phyloP scores from a whole-genome alignment of 2,888 invertebrate genomes.

The Caenorhabditis zanzibari region DNA sequence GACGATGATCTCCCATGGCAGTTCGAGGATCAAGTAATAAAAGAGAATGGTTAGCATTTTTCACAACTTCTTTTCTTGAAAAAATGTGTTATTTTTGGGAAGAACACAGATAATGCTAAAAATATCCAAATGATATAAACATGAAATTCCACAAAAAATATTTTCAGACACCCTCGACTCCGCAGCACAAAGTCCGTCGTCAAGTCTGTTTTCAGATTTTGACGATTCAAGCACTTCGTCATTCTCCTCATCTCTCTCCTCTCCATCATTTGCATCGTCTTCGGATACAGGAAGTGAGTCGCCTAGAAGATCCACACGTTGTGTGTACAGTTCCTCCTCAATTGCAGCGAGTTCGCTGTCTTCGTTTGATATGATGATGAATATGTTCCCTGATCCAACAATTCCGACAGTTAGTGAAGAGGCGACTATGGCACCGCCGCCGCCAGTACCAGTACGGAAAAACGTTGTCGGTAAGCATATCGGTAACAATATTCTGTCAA shows the following conservation, averaged over 20 bases:
- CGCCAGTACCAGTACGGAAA: conserved; percentile 47
- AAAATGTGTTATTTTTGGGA: no score
- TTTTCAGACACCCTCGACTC: conserved; percentile 62
- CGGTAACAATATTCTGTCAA: conserved; percentile 13
- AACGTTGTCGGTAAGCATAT: conserved; percentile 62
- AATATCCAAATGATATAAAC: no score
- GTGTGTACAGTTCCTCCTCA: conserved; percentile 56
- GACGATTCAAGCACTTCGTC: conserved; percentile 64
- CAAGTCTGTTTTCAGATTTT: conserved; percentile 61
- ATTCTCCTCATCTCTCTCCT: conserved; percentile 57
- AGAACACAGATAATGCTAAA: background rate
- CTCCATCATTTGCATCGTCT: conserved; percentile 48
- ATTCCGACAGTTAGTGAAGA: conserved; percentile 45
- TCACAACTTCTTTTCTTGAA: background rate
- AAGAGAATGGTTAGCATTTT: conserved; percentile 34
- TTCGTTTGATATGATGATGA: conserved; percentile 67
- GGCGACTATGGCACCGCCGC: background rate
- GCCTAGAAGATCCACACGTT: conserved; percentile 51
- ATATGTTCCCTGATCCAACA: conserved; percentile 63
- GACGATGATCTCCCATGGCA: conserved; percentile 63
- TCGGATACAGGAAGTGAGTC: conserved; percentile 64
- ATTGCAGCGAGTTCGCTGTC: conserved; percentile 64
- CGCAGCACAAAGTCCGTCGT: conserved; percentile 64
- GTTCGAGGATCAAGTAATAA: conserved; percentile 35
- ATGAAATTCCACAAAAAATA: no score